Percentiles rank a stretch among this genome's conserved stretches.
phyloP scores from a whole-genome alignment of 2,888 invertebrate species.

The Ethmia dodecea region DNA sequence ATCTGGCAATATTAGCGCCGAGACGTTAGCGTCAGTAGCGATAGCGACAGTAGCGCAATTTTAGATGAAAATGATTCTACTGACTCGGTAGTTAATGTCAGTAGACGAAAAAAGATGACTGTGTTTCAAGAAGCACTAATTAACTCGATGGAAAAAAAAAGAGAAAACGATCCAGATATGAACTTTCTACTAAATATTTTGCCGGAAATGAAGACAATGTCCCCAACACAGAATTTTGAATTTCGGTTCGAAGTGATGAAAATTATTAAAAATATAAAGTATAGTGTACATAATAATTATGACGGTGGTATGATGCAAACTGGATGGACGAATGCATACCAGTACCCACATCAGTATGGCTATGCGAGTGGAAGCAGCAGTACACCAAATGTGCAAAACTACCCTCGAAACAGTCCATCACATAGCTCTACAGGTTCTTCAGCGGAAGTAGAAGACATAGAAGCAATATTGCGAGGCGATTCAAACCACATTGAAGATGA shows the following conservation, averaged over 20 bases:
- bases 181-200: conserved; percentile 22
- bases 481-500: conserved; percentile 10
- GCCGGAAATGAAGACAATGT: conserved; percentile 24
- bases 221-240: conserved; percentile 22
- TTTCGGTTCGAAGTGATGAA: conserved; percentile 24
- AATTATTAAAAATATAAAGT: conserved; percentile 17
- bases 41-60: neutral
- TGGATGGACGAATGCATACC: conserved; percentile 10
- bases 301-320: conserved; percentile 14
- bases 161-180: conserved; percentile 20
- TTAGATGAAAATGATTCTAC: conserved; percentile 1
- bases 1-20: neutral
- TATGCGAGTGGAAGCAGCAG: neutral
- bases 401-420: conserved; percentile 15
- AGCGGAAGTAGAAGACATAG: conserved; percentile 14
- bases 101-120: conserved; percentile 17
- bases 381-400: conserved; percentile 16
- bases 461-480: conserved; percentile 15
- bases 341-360: neutral
- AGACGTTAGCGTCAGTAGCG: neutral
- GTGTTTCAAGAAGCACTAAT: conserved; percentile 20
- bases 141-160: conserved; percentile 18
- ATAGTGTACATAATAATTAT: conserved; percentile 16
- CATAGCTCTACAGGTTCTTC: conserved; percentile 17
- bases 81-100: conserved; percentile 11